Evolutionary conservation across 2,113 vertebrate species (phyloP).

Genomic region (Melanerpes formicivorus): DNA sequence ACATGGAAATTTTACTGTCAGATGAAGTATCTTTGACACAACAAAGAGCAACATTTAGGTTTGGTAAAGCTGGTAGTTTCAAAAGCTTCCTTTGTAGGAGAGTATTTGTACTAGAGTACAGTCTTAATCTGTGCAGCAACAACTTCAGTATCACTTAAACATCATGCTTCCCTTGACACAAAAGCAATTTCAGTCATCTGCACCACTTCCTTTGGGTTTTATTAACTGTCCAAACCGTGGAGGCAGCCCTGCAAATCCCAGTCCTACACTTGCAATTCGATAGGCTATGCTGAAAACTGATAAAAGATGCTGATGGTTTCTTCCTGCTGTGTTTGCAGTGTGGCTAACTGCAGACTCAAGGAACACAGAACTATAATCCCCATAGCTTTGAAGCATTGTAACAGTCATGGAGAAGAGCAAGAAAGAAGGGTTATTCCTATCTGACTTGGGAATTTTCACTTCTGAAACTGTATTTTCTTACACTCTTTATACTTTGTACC

Average conservation of each 20-base stretch:
- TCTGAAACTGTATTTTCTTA: background rate
- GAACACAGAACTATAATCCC: background rate
- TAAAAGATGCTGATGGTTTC: conserved; percentile 7
- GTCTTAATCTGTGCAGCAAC: background rate
- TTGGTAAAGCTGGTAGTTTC: background rate
- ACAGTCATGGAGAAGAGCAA: background rate
- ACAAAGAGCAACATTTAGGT: background rate
- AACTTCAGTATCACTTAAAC: background rate
- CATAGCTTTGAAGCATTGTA: background rate
- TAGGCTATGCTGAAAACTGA: conserved; percentile 14
- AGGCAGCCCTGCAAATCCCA: background rate
- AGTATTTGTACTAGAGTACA: too few species aligned
- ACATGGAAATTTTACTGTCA: background rate
- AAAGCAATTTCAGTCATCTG: conserved; percentile 17
- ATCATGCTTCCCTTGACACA: background rate
- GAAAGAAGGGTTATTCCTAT: background rate
- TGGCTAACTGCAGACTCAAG: background rate
- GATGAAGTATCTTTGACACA: background rate
- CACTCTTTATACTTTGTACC: background rate
- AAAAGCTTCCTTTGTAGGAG: background rate
- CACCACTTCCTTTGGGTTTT: conserved; percentile 11
- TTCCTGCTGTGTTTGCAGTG: background rate
- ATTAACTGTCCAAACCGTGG: background rate
- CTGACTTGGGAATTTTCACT: background rate
- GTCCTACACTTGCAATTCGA: background rate